Evolutionary conservation across 2,888 invertebrate species (phyloP), one percentile per base, ranked within the genome.

Genomic region (Calameuta filiformis): DNA sequence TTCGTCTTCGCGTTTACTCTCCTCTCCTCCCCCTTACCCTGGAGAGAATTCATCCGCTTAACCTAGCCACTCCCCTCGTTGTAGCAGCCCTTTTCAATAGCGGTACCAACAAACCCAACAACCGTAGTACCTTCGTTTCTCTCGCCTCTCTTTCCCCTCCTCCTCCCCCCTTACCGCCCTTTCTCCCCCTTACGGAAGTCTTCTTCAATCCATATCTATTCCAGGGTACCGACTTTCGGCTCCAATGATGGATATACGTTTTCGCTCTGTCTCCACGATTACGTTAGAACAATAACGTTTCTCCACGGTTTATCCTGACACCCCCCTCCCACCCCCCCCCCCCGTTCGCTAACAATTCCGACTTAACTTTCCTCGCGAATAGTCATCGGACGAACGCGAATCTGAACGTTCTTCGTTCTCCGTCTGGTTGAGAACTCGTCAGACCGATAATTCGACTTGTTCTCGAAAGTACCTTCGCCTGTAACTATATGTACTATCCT

Each of bases 241-340:
- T 9, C 0, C 2, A 2, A 56, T 23, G 23, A 6, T 23, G 23
- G 9, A 23, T 56, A 56, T 15, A 1, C 76, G 68, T 31, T 56
- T 75, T 75, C 69, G 34, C 77, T 56, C 75, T 33, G 35, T 71
- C 73, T 35, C 69, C 33, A 76, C 82, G 85, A 80, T 81, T 79
- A 79, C 77, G 78, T 78, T 40, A 77, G 83, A 77, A 83, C 80
- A 79, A 80, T 80, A 71, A 83, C 80, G 76, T 77, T 56, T 73
- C 76, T 69, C n/a, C 77, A 73, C 69, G 79, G 77, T 81, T 79
- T 69, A 79, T 79, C 71, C 69, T 12, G 76, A 75, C 74, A 76
- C 40, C 68, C 69, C 37, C 76, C 35, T 75, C 11, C 6, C 12
- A 11, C 11, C 1, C 11, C 35, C 33, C 33, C 33, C 33, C 2